Percentiles rank a stretch among this genome's conserved stretches.
Evolutionary conservation across 1,140 invertebrate species (phyloP).

Genomic region (Pemphigus obesinymphae): DNA sequence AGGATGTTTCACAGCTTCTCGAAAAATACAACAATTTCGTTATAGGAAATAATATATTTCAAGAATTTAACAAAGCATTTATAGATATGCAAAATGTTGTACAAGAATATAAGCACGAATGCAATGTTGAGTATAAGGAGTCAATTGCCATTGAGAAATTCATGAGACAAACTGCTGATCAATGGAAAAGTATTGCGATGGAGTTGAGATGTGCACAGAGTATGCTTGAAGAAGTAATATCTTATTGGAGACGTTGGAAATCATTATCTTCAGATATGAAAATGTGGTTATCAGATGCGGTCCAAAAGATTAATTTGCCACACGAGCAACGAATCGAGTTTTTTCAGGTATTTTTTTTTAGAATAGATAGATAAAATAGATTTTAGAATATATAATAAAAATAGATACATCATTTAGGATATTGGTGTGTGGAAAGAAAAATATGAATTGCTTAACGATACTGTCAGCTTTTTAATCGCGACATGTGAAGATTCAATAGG

Average conservation of each 20-base stretch:
- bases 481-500: constrained; percentile 78
- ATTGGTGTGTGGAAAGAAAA: constrained; percentile 85
- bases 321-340: constrained; percentile 85
- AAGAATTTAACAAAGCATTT: constrained; percentile 89
- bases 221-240: constrained; percentile 81
- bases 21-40: constrained; percentile 89
- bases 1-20: constrained; percentile 75
- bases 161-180: constrained; percentile 75
- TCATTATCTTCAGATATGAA: constrained; percentile 67
- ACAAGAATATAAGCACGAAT: constrained; percentile 81
- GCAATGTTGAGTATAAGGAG: constrained; percentile 64
- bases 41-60: constrained; percentile 83
- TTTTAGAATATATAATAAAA: neutral
- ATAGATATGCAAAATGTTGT: constrained; percentile 86
- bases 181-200: constrained; percentile 85
- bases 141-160: constrained; percentile 73
- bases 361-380: neutral
- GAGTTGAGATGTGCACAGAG: constrained; percentile 84
- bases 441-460: constrained; percentile 73
- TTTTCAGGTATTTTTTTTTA: constrained; percentile 52
- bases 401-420: constrained; percentile 63
- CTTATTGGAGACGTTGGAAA: constrained; percentile 82
- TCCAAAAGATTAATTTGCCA: constrained; percentile 66
- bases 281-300: constrained; percentile 73
- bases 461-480: constrained; percentile 81